Base-by-base conservation (phyloP, 2,888 invertebrate genomes). In the Notocelia uddmanniana region DNA sequence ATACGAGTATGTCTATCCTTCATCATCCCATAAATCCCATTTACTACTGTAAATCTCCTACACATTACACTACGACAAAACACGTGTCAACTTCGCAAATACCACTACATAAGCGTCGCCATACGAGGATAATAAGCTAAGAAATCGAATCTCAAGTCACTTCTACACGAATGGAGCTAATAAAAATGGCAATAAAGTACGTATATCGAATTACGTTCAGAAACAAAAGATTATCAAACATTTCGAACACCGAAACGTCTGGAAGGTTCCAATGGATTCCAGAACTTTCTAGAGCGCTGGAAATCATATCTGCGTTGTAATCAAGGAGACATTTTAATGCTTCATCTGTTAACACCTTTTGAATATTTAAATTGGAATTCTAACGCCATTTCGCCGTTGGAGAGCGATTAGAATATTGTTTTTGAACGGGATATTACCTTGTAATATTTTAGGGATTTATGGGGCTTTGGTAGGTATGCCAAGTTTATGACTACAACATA, bases 351-450 rank as follows among this genome's bases (percentile, higher is more conserved):
- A 85, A 85, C 77, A 81, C 85, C 87, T 85, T 81, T 83, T 91
- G 88, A 90, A 91, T 91, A 89, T 91, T 90, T 88, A 89, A 89
- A 87, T 85, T 84, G 83, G 85, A 82, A 85, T 87, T 85, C 81
- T 80, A 75, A 76, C 78, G 78, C 78, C 77, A 76, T 77, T 79
- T 75, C 77, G 77, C 57, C 62, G 54, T 66, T 26, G 52, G 37
- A 21, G 18, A 50, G 70, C 41, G 66, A 71, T 71, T 72, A 72
- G 48, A 50, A 57, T 68, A 68, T 72, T 72, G 72, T 72, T 72
- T 68, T 60, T 50, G 55, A 48, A 55, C 45, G 54, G 59, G 66
- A 54, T 60, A 60, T 67, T 31, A n/a, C 6, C 8, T 26, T 5
- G 15, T 41, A 9, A 34, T 52, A 15, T 9, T 48, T 62, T 21